phyloP scores from a whole-genome alignment of 2,113 vertebrate genomes.

The Indicator indicator region DNA sequence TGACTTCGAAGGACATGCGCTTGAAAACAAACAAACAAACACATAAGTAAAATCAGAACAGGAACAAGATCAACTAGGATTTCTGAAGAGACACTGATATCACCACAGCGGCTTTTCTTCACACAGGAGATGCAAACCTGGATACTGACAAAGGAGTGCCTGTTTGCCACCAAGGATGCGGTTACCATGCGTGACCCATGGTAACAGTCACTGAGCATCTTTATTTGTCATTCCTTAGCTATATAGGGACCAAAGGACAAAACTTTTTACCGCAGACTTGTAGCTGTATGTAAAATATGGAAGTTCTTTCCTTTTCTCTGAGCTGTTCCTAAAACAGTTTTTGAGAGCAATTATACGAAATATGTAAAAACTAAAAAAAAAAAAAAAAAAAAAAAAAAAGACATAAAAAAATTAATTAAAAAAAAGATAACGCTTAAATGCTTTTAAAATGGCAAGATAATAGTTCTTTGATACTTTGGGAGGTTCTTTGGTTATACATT shows the following conservation, averaged over 20 bases:
- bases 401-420: slow-evolving; percentile 57
- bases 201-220: slow-evolving; percentile 90
- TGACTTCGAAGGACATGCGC: slow-evolving; percentile 80
- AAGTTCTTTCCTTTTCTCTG: slow-evolving; percentile 90
- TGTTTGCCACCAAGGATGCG: slow-evolving; percentile 89
- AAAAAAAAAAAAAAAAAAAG: slow-evolving; percentile 61
- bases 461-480: slow-evolving; percentile 90
- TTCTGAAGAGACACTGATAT: slow-evolving; percentile 80
- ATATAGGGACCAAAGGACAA: slow-evolving; percentile 99
- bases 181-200: slow-evolving; percentile 84
- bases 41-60: slow-evolving; percentile 73
- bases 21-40: slow-evolving; percentile 74
- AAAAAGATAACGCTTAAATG: slow-evolving; percentile 76
- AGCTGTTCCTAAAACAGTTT: slow-evolving; percentile 90
- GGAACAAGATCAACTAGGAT: slow-evolving; percentile 77
- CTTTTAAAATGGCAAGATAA: slow-evolving; percentile 85
- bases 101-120: slow-evolving; percentile 78
- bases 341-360: slow-evolving; percentile 90
- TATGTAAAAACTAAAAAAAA: slow-evolving; percentile 82
- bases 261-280: slow-evolving; percentile 99
- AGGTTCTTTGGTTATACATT: slow-evolving; percentile 86
- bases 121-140: slow-evolving; percentile 77
- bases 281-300: slow-evolving; percentile 95
- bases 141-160: slow-evolving; percentile 87
- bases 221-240: slow-evolving; percentile 99